Evolutionary conservation across 2,888 invertebrate genomes (phyloP).

Genomic region (Autographa pulchrina): DNA sequence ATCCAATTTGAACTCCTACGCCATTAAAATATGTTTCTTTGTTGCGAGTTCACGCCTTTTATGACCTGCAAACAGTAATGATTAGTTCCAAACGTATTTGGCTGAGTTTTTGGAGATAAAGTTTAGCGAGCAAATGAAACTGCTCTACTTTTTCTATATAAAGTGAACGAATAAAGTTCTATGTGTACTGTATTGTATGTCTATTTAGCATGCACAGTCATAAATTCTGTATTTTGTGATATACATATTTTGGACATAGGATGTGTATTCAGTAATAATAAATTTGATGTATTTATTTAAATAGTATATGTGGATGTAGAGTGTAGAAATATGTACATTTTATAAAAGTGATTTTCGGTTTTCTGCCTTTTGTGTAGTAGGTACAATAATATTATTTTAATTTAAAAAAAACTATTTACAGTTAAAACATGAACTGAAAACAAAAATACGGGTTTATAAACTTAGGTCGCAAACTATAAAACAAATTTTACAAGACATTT

Average conservation of each 20-base stretch:
- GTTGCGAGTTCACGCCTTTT: slow-evolving; percentile 25
- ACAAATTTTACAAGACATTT: not conserved
- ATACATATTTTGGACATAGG: too few species aligned
- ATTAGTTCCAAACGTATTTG: slow-evolving; percentile 13
- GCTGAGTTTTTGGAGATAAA: not conserved
- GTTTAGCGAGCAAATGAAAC: slow-evolving; percentile 1
- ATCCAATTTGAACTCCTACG: slow-evolving; percentile 52
- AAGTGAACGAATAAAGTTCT: not conserved
- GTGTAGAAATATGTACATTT: too few species aligned
- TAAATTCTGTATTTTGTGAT: too few species aligned
- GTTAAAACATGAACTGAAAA: not conserved
- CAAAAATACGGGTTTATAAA: not conserved
- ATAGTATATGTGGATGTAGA: too few species aligned
- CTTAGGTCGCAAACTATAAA: not conserved
- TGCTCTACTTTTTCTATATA: not conserved
- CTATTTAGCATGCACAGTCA: too few species aligned
- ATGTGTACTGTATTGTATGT: too few species aligned
- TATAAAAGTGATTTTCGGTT: too few species aligned
- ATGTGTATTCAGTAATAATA: too few species aligned
- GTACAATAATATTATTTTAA: too few species aligned
- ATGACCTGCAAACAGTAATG: slow-evolving; percentile 36
- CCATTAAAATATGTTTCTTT: slow-evolving; percentile 52
- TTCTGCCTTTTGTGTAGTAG: too few species aligned
- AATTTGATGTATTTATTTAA: too few species aligned
- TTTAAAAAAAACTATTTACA: too few species aligned